Evolutionary conservation across 2,113 vertebrate genomes (phyloP).

Genomic region (Monarcha castaneiventris): DNA sequence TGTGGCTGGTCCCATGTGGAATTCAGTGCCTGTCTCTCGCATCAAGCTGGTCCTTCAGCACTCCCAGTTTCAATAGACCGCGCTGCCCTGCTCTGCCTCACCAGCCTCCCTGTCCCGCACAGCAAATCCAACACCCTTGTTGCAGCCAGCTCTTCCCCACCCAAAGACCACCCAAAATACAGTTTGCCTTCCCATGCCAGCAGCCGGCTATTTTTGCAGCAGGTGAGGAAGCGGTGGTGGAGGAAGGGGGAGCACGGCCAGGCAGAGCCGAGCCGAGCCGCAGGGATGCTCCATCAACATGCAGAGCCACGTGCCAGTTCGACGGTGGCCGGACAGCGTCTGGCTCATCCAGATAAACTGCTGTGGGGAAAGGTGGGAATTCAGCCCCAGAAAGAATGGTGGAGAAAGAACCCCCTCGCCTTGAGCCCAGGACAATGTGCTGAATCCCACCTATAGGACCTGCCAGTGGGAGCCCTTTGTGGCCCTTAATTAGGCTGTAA

Average conservation of each 20-base stretch:
- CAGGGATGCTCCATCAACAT: conserved; percentile 39
- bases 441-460: not conserved
- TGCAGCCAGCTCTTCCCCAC: not conserved
- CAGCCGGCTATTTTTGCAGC: not conserved
- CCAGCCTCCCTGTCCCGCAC: not conserved
- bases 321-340: not conserved
- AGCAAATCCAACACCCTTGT: not conserved
- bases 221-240: not conserved
- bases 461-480: rapidly evolving
- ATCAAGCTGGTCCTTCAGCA: not conserved
- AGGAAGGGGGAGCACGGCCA: not conserved
- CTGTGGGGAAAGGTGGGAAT: not conserved
- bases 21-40: not conserved
- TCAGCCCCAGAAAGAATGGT: not conserved
- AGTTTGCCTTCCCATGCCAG: not conserved
- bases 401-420: not conserved
- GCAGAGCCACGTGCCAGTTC: not conserved
- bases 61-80: rapidly evolving
- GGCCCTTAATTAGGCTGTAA: not conserved
- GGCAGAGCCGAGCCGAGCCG: not conserved
- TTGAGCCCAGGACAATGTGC: rapidly evolving
- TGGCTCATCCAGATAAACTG: not conserved
- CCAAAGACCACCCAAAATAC: not conserved
- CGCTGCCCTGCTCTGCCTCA: not conserved
- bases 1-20: not conserved